phyloP scores from a whole-genome alignment of 2,797 vertebrate genomes.

The Enteromius argenteus region DNA sequence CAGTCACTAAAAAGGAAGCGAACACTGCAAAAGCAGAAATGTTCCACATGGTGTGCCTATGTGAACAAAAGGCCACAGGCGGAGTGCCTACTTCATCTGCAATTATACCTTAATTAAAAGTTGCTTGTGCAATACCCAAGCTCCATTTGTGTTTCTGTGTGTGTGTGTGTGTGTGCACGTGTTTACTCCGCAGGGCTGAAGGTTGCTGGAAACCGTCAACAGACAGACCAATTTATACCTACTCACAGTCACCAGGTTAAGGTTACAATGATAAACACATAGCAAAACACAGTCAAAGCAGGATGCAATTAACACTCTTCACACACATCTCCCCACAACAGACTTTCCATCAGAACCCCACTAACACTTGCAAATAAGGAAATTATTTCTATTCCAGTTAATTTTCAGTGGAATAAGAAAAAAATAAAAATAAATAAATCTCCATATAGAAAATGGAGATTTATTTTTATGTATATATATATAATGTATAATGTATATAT shows the following conservation, averaged over 20 bases:
- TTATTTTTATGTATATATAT: no score
- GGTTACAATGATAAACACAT: constrained; percentile 55
- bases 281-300: constrained; percentile 63
- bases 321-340: constrained; percentile 43
- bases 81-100: constrained; percentile 44
- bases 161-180: background rate
- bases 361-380: constrained; percentile 39
- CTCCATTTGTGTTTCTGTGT: background rate
- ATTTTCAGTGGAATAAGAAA: background rate
- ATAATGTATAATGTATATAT: no score
- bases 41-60: constrained; percentile 2
- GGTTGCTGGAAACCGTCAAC: constrained; percentile 51
- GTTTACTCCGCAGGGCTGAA: constrained; percentile 9
- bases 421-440: background rate
- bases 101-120: constrained; percentile 56
- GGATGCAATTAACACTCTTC: constrained; percentile 60
- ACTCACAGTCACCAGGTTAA: constrained; percentile 54
- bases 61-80: constrained; percentile 27
- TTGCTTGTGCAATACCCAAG: constrained; percentile 43
- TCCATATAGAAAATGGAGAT: background rate
- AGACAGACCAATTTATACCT: constrained; percentile 26
- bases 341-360: constrained; percentile 25
- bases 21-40: constrained; percentile 51
- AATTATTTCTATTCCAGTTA: constrained; percentile 37
- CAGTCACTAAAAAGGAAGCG: constrained; percentile 48